Conservation (phyloP, 2,888 invertebrate genomes). For the Macrostomum cliftonense region DNA sequence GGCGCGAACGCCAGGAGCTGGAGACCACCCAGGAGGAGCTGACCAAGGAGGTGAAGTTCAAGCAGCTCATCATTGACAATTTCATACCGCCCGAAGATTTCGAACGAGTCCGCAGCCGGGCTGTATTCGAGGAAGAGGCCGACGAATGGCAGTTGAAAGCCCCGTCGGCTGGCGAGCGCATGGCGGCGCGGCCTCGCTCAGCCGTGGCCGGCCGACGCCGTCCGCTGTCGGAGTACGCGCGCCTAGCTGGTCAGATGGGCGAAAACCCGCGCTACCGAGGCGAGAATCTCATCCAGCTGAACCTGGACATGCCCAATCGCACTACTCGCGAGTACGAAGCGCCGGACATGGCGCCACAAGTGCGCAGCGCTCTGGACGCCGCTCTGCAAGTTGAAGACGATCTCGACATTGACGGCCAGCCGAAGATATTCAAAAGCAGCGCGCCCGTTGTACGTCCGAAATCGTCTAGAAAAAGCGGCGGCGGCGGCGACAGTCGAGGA, state of each 20-base stretch:
- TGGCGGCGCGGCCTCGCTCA: constrained; percentile 48
- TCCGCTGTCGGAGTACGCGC: constrained; percentile 45
- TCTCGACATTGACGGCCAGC: constrained; percentile 34
- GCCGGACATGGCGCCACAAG: constrained; percentile 52
- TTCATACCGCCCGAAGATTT: constrained; percentile 48
- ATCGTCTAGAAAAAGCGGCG: too few relatives aligned
- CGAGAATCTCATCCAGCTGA: constrained; percentile 56
- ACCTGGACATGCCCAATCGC: constrained; percentile 54
- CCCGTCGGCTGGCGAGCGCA: constrained; percentile 26
- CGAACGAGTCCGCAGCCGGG: constrained; percentile 51
- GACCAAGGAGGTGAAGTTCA: constrained; percentile 66
- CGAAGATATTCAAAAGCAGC: constrained; percentile 1
- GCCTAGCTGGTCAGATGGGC: constrained; percentile 36
- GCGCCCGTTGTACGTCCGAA: neutral
- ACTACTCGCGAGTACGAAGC: constrained; percentile 57
- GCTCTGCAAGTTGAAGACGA: constrained; percentile 45
- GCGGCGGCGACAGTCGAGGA: too few relatives aligned
- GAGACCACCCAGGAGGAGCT: constrained; percentile 77
- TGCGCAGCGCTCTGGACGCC: constrained; percentile 49
- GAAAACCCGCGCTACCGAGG: constrained; percentile 21
- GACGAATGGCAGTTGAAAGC: constrained; percentile 50
- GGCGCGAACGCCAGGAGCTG: constrained; percentile 69
- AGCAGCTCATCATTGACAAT: constrained; percentile 37
- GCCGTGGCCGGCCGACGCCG: constrained; percentile 45
- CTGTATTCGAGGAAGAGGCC: constrained; percentile 61